Evolutionary conservation across 2,113 vertebrate genomes (phyloP).

Genomic region (Dipodomys spectabilis): DNA sequence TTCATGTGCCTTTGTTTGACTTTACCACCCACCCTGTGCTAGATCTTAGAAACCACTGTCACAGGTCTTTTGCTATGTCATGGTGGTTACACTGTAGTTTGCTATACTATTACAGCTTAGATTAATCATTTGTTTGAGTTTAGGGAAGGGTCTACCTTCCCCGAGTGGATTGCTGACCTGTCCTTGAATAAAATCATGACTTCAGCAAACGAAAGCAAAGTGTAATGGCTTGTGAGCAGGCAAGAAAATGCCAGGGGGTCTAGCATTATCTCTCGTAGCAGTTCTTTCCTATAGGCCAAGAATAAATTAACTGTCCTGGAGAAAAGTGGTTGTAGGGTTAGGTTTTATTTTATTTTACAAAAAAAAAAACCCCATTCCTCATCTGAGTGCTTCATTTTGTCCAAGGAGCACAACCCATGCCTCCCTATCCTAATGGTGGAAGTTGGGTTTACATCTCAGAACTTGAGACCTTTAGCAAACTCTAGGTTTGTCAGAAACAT

Average conservation of each 20-base stretch:
- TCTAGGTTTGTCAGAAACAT: background rate
- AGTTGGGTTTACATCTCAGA: background rate
- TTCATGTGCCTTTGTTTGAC: background rate
- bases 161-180: background rate
- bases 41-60: background rate
- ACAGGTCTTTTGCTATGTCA: background rate
- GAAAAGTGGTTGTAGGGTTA: background rate
- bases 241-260: background rate
- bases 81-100: background rate
- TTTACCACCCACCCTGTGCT: background rate
- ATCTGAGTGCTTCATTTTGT: background rate
- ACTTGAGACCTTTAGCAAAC: background rate
- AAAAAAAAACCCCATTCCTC: background rate
- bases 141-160: background rate
- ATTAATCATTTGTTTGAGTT: background rate
- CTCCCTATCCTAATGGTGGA: background rate
- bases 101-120: background rate
- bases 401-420: background rate
- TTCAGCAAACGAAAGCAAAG: background rate
- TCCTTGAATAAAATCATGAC: background rate
- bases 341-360: constrained; percentile 26
- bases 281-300: background rate
- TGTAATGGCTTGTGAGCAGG: too few relatives aligned
- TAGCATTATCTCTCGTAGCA: background rate
- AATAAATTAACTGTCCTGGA: background rate